Evolutionary conservation across 2,888 invertebrate species (phyloP), one percentile per base, ranked within the genome.

Genomic region (Sabatieria punctata): DNA sequence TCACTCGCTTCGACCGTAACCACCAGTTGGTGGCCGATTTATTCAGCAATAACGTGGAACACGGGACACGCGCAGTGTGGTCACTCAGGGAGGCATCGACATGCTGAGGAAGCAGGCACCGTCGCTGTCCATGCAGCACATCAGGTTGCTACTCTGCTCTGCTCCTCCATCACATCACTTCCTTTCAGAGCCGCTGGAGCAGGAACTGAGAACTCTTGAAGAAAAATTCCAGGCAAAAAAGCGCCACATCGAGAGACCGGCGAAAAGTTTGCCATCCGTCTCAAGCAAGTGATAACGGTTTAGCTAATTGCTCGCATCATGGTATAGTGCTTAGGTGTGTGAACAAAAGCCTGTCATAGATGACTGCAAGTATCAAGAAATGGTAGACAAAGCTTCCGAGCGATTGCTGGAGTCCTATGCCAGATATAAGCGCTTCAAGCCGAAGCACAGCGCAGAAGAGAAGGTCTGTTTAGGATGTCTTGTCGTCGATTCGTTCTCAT

Each of bases 11-110:
- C 65, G 73, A 88, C 19, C 77, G 95, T 45, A 97, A 97, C 70
- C 95, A 97, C 67, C 77, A 91, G 0, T 76, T 97, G 42, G 88
- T 97, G 60, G 89, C 91, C 67, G 95, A 97, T 68, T 86, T 97
- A 60, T 93, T 97, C 69, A 88, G 88, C 1, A 91, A 93, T 63
- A 80, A 82, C 0, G 84, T 89, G 1, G 89, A 1, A 91, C 97
- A n/a, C 93, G 93, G 0, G 97, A 97, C 66, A 88, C 91, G 0
- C 76, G 95, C 3, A 88, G 89, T 2, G 89, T 95, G 22, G 91
- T 97, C 30, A 93, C 93, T 13, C 61, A 64, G 21, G 58, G 60
- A 1, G 57, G 70, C 37, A 67, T 71, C 63, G 64, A 60, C 27
- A 66, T 66, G 6, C 58, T 71, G 15, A 65, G 65, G 49, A 58